Evolutionary conservation across 2,113 vertebrate genomes (phyloP), one percentile per base, ranked within the genome.

Genomic region (Emydocephalus ijimae): DNA sequence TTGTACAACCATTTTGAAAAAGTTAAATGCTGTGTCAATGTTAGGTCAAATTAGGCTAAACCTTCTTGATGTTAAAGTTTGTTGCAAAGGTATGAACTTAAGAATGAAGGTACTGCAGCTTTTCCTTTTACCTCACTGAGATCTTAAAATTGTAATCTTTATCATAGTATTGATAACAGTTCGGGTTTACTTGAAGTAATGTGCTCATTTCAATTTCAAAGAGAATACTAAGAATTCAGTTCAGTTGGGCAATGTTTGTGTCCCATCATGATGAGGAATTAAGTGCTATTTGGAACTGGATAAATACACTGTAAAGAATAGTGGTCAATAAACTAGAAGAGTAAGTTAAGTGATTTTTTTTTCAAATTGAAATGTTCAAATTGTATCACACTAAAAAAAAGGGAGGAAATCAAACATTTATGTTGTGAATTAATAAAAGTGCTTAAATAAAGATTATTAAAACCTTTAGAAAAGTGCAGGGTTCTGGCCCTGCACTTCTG

Each of bases 241-340:
- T 10, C 88, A 92, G 57, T 52, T 92, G 91, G 18, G 20, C 39
- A 52, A 34, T 45, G 55, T 89, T 89, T 91, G 55, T 89, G 26
- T 54, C 87, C 48, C 56, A 92, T 34, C 12, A 4, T 87, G 50
- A 34, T 56, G 26, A 90, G 29, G 26, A 92, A 93, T 90, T 92
- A 87, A 92, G 87, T 87, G 52, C 87, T 89, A 89, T 92, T 34
- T 57, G n/a, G 52, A 92, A 92, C 64, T 29, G 50, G 48, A 87
- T 92, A 74, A 92, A 93, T 34, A 34, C 55, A 89, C 57, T 21
- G 52, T 11, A 90, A 64, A 29, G 57, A 90, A 81, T 74, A 74
- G 15, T 81, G 81, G 14, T 23, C 57, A 61, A 61, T 61, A 61
- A 61, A 8, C 57, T 61, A 61, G 24, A 61, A 61, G 57, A 61